A percentile compares a stretch with the other conserved stretches of the same genome.
phyloP scores from a whole-genome alignment of 2,113 vertebrate species.

The Hemibates koningsi region DNA sequence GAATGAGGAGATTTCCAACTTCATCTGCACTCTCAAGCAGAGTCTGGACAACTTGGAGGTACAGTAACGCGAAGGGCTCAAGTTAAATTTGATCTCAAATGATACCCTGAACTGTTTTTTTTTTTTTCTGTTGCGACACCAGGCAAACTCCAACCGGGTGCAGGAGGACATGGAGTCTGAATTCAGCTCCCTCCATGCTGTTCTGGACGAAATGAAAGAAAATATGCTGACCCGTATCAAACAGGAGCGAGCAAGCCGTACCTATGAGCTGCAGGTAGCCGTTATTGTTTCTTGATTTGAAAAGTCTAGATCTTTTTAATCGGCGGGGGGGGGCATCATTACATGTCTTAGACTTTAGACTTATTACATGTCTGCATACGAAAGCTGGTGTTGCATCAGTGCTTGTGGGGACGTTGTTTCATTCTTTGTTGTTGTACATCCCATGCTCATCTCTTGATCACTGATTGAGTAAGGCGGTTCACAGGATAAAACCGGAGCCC shows the following conservation, averaged over 20 bases:
- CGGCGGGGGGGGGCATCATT: rapidly evolving
- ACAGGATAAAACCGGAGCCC: neutral
- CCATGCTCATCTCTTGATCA: neutral
- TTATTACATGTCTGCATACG: neutral
- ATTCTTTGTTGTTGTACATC: neutral
- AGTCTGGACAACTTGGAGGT: constrained; percentile 88
- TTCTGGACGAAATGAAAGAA: constrained; percentile 89
- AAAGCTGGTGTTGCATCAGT: neutral
- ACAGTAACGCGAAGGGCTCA: neutral
- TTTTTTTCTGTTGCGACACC: neutral
- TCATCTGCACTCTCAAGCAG: constrained; percentile 86
- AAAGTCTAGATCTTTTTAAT: neutral
- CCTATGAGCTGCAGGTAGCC: constrained; percentile 84
- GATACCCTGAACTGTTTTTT: neutral
- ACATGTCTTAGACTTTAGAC: neutral
- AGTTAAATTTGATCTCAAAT: neutral
- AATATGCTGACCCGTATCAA: constrained; percentile 91
- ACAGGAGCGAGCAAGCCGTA: constrained; percentile 86
- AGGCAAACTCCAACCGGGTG: constrained; percentile 81
- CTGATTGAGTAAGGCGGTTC: neutral
- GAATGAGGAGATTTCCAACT: constrained; percentile 94
- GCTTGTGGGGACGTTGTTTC: neutral
- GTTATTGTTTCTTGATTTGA: neutral
- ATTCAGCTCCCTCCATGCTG: constrained; percentile 78
- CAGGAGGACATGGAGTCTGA: constrained; percentile 85